Conservation (phyloP, 2,113 vertebrate species). For the Malaclemys terrapin region DNA sequence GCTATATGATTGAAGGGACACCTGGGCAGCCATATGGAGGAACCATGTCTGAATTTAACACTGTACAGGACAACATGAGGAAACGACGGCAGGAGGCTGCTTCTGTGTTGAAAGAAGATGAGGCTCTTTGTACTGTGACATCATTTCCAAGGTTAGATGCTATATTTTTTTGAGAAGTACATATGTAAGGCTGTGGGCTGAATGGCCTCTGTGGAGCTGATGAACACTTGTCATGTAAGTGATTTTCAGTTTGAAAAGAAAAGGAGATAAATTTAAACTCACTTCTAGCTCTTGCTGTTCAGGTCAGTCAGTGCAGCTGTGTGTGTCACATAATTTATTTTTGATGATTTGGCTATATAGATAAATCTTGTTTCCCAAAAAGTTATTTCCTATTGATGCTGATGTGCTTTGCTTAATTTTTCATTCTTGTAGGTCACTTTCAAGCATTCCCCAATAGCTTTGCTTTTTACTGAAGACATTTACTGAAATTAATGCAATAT, state of each 20-base stretch:
- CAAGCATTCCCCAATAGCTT: background rate
- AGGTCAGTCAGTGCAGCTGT: background rate
- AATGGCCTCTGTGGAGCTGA: background rate
- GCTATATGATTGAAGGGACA: constrained; percentile 98
- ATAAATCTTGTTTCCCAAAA: background rate
- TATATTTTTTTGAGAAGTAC: background rate
- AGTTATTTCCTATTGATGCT: background rate
- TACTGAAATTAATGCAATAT: background rate
- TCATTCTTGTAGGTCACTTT: background rate
- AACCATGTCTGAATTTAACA: constrained; percentile 99
- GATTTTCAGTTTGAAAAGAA: background rate
- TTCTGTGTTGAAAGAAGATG: constrained; percentile 85
- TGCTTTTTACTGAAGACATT: background rate
- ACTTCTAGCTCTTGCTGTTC: background rate
- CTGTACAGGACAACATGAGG: constrained; percentile 97
- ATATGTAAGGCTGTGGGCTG: background rate
- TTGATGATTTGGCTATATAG: background rate
- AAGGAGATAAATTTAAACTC: background rate
- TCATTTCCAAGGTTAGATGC: constrained; percentile 92
- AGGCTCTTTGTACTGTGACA: constrained; percentile 92
- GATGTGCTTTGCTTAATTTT: background rate
- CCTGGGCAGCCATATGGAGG: constrained; percentile 97
- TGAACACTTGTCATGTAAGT: accelerated
- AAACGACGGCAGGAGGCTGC: constrained; percentile 92
- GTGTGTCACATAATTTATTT: background rate